Evolutionary conservation across 1,140 invertebrate genomes (phyloP).

Genomic region (Littorina saxatilis): DNA sequence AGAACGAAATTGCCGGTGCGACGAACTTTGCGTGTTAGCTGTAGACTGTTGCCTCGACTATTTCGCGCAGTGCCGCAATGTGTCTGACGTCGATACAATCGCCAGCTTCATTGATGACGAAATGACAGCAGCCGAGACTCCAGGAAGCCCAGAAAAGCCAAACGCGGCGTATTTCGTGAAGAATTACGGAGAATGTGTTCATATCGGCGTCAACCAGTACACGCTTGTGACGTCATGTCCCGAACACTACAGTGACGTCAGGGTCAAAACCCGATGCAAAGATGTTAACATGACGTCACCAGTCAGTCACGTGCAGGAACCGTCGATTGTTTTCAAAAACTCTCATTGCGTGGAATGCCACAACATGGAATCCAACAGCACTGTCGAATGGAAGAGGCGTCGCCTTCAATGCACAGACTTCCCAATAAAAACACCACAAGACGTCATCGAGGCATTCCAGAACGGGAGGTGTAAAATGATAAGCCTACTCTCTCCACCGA

Average conservation of each 20-base stretch:
- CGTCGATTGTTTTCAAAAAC: neutral
- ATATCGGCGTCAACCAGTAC: neutral
- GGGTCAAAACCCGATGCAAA: neutral
- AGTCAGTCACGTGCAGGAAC: neutral
- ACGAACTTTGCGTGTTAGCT: neutral
- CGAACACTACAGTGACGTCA: neutral
- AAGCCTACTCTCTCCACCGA: neutral
- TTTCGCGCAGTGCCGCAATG: neutral
- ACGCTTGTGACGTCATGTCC: neutral
- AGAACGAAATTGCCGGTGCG: neutral
- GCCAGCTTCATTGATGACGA: neutral
- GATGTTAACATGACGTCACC: neutral
- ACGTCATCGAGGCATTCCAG: neutral
- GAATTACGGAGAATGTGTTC: neutral
- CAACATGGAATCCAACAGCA: neutral
- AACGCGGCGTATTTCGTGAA: neutral
- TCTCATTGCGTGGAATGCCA: neutral
- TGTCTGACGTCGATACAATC: neutral
- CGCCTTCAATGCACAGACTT: neutral
- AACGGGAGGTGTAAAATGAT: neutral
- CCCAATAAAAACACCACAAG: no score
- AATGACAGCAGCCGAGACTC: neutral
- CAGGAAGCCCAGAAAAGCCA: neutral
- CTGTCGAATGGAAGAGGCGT: neutral
- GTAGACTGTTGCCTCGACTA: slow-evolving; percentile 6